phyloP scores from a whole-genome alignment of 2,797 vertebrate genomes.

The Periparus ater region DNA sequence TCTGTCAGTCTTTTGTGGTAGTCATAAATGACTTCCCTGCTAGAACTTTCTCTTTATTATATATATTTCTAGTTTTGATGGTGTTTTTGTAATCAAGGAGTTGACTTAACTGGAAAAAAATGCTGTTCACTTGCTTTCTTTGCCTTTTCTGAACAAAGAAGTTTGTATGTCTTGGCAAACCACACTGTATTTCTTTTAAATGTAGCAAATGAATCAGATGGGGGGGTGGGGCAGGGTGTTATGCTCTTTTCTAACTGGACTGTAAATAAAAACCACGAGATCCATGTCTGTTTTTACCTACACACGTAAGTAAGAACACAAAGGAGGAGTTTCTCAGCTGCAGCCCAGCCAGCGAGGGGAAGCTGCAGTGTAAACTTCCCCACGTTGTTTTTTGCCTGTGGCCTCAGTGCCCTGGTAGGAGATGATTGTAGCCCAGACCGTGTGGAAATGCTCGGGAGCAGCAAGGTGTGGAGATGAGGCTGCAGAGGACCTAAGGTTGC shows the following conservation, averaged over 20 bases:
- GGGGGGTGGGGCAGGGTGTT: neutral
- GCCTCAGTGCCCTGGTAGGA: neutral
- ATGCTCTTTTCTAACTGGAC: neutral
- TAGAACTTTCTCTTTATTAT: neutral
- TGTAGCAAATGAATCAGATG: neutral
- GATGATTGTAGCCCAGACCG: accelerated
- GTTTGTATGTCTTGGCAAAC: neutral
- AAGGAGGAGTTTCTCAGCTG: neutral
- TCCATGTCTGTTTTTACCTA: neutral
- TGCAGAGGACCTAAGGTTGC: neutral
- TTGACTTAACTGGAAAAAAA: neutral
- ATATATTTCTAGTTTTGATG: neutral
- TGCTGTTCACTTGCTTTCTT: neutral
- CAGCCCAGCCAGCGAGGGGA: neutral
- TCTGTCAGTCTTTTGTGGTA: neutral
- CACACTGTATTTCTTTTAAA: neutral
- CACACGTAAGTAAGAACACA: accelerated
- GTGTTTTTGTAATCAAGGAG: constrained; percentile 12
- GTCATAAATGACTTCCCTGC: neutral
- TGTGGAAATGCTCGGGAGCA: neutral
- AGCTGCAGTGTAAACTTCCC: constrained; percentile 37
- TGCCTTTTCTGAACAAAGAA: neutral
- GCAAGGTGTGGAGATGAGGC: neutral
- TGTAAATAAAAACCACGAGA: constrained; percentile 27
- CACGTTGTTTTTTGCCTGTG: neutral